These are phyloP conservation scores for Macrosoma leucophasiata DNA, from an alignment of 2,888 invertebrate species.

Conservation along the genomic window DNA sequence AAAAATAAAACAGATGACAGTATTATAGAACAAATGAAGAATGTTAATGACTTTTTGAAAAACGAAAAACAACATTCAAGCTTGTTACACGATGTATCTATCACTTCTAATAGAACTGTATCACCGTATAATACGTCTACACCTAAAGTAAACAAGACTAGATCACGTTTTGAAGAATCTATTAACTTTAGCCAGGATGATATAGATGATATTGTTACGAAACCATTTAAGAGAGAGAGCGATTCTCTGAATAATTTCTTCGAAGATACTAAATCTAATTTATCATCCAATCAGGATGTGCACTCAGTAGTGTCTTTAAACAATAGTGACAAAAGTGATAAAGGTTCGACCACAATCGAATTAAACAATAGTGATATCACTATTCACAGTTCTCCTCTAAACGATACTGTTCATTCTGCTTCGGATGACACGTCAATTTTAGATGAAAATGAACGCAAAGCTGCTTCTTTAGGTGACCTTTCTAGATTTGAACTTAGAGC, in stretches of 20 bases:
- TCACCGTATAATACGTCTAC: constrained; percentile 65
- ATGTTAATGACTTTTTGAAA: constrained; percentile 56
- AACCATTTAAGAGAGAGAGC: constrained; percentile 64
- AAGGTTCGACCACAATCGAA: constrained; percentile 80
- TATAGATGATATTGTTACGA: constrained; percentile 71
- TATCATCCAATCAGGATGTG: constrained; percentile 64
- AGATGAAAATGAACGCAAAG: constrained; percentile 81
- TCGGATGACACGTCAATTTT: constrained; percentile 65
- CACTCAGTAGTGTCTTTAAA: constrained; percentile 62
- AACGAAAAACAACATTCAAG: constrained; percentile 64
- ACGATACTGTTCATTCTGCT: constrained; percentile 57
- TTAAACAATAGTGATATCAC: constrained; percentile 84
- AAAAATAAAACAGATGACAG: constrained; percentile 69
- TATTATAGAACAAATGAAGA: constrained; percentile 59
- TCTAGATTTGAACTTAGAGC: constrained; percentile 77
- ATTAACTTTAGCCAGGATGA: constrained; percentile 69
- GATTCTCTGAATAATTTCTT: constrained; percentile 67
- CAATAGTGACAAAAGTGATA: constrained; percentile 68
- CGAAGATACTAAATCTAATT: constrained; percentile 63
- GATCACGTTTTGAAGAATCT: constrained; percentile 53
- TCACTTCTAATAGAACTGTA: constrained; percentile 29
- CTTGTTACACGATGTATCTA: constrained; percentile 43
- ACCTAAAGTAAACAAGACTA: constrained; percentile 60
- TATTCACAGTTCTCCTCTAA: constrained; percentile 80
- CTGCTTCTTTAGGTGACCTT: constrained; percentile 86